Conservation (phyloP, 2,113 vertebrate species). For the Lophius piscatorius region DNA sequence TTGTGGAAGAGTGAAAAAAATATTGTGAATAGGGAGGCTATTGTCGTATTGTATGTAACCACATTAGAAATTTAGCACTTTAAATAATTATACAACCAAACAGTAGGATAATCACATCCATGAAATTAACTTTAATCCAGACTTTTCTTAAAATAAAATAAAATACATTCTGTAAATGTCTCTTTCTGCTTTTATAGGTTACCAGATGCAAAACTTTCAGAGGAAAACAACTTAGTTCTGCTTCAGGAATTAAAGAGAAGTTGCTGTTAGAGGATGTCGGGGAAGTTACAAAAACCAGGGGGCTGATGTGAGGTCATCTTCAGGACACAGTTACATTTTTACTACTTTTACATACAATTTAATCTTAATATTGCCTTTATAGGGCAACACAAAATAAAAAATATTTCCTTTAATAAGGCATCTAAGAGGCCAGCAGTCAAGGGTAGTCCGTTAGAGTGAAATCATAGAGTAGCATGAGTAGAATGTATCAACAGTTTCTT, state of each 20-base stretch:
- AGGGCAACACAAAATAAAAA: constrained; percentile 68
- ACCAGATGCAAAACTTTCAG: constrained; percentile 22
- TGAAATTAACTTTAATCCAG: too few species aligned
- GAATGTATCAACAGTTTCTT: constrained; percentile 51
- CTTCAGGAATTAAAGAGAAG: constrained; percentile 30
- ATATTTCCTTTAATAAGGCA: constrained; percentile 81
- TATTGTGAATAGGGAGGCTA: constrained; percentile 8
- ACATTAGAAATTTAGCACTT: too few species aligned
- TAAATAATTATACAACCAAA: too few species aligned
- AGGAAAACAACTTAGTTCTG: constrained; percentile 10
- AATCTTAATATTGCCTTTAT: constrained; percentile 69
- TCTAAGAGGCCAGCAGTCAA: constrained; percentile 80
- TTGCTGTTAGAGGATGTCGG: constrained; percentile 26
- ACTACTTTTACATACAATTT: constrained; percentile 75
- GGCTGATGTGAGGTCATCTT: constrained; percentile 61
- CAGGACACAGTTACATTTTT: constrained; percentile 77
- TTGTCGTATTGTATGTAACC: constrained; percentile 7
- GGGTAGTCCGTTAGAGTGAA: constrained; percentile 65
- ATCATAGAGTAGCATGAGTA: constrained; percentile 72
- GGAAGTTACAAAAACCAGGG: constrained; percentile 48
- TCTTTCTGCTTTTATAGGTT: too few species aligned
- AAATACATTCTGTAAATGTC: neutral
- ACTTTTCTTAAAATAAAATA: constrained; percentile 4
- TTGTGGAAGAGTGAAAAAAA: constrained; percentile 27
- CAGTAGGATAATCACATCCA: too few species aligned